Percentiles rank a stretch among this genome's conserved stretches.
phyloP scores from a whole-genome alignment of 2,888 invertebrate species.

The Cerastis leucographa region DNA sequence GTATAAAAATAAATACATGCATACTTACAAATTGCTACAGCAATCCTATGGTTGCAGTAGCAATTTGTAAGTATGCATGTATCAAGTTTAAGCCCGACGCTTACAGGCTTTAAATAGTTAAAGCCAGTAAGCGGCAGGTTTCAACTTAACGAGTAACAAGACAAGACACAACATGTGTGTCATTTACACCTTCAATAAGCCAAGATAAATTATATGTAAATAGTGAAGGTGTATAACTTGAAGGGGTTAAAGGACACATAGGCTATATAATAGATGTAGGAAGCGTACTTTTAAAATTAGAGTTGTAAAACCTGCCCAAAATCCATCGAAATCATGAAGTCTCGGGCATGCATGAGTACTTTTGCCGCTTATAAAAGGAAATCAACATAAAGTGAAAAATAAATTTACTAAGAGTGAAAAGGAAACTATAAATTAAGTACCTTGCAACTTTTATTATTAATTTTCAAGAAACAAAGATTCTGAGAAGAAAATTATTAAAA shows the following conservation, averaged over 20 bases:
- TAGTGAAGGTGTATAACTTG: background rate
- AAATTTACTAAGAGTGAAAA: constrained; percentile 19
- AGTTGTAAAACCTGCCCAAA: background rate
- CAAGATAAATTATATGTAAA: constrained; percentile 22
- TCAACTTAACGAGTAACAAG: constrained; percentile 32
- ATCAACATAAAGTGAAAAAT: constrained; percentile 13
- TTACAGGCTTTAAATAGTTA: no score
- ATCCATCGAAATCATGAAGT: constrained; percentile 2
- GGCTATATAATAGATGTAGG: background rate
- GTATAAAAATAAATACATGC: no score
- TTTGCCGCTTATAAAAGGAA: constrained; percentile 27
- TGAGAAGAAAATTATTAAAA: background rate
- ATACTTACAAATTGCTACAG: no score
- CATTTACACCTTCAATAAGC: constrained; percentile 15
- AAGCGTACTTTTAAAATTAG: background rate
- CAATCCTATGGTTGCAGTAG: no score
- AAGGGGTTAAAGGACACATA: background rate
- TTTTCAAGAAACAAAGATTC: background rate
- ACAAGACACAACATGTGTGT: constrained; percentile 12
- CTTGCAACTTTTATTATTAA: background rate
- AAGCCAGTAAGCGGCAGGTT: constrained; percentile 21
- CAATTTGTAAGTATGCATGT: no score
- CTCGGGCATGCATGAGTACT: constrained; percentile 17
- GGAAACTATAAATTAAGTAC: background rate
- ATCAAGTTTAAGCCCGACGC: no score